Conservation (phyloP, 2,113 vertebrate species). For the Sebastes schlegelii region DNA sequence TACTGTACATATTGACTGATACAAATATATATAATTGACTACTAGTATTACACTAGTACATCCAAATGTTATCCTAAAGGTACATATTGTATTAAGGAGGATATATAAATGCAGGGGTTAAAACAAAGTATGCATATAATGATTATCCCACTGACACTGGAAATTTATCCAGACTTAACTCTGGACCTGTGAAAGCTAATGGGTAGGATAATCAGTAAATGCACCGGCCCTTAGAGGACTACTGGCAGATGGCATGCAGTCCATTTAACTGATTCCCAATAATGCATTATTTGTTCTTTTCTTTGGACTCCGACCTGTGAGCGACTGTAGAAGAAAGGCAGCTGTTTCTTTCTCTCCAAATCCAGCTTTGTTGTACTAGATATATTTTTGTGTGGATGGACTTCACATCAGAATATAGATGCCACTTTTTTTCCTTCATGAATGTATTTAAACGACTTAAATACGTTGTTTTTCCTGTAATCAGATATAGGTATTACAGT, state of each 20-base stretch:
- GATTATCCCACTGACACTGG: conserved; percentile 17
- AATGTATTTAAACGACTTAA: not conserved
- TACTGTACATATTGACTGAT: not conserved
- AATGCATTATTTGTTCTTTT: conserved; percentile 18
- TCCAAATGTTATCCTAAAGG: not conserved
- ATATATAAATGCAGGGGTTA: not conserved
- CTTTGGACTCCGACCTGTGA: conserved; percentile 30
- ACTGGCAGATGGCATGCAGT: not conserved
- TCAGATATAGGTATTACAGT: not conserved
- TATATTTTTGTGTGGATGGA: not conserved
- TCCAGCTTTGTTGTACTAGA: conserved; percentile 3
- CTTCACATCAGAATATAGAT: not conserved
- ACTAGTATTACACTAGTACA: not conserved
- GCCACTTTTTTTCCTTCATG: not conserved
- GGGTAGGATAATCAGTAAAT: conserved; percentile 32
- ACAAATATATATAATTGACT: not conserved
- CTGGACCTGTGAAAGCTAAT: conserved; percentile 32
- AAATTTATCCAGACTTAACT: conserved; percentile 34
- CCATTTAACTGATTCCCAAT: conserved; percentile 32
- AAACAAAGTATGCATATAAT: not conserved
- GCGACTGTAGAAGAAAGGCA: not conserved
- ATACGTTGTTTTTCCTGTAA: not conserved
- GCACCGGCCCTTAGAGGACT: not conserved
- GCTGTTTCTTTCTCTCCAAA: not conserved
- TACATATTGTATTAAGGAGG: not conserved